Conservation (phyloP, 2,113 vertebrate genomes). For the Etia nguti region DNA sequence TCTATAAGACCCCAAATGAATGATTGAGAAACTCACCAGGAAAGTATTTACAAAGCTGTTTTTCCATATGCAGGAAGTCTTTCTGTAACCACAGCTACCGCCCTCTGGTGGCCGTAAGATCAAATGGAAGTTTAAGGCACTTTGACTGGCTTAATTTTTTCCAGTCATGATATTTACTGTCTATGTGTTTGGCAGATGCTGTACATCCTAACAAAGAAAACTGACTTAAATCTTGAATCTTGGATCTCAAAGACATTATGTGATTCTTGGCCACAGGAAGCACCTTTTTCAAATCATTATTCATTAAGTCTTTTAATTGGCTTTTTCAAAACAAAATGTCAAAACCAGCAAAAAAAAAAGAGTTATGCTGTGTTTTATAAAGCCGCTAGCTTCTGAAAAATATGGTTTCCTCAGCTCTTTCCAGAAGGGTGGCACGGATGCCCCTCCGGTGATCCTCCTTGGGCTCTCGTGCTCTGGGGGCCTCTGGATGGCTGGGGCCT, state of each 20-base stretch:
- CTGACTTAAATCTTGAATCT: neutral
- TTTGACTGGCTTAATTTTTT: neutral
- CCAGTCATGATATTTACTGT: neutral
- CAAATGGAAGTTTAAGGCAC: neutral
- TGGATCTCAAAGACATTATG: neutral
- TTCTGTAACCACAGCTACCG: neutral
- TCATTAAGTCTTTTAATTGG: neutral
- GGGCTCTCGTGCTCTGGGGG: no score
- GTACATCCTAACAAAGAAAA: neutral
- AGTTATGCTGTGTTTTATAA: neutral
- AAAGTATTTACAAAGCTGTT: neutral
- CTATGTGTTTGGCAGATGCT: neutral
- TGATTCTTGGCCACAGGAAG: neutral
- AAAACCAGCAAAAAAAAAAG: neutral
- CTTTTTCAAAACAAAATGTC: slow-evolving; percentile 1
- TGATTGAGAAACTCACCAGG: neutral
- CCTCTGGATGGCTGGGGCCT: no score
- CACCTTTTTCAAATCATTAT: neutral
- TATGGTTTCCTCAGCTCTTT: no score
- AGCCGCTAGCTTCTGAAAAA: neutral
- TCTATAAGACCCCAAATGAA: neutral
- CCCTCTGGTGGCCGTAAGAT: neutral
- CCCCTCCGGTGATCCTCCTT: no score
- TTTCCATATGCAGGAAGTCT: neutral
- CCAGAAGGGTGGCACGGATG: no score